Conservation (phyloP, 2,797 vertebrate genomes). For the Propithecus perrieri region DNA sequence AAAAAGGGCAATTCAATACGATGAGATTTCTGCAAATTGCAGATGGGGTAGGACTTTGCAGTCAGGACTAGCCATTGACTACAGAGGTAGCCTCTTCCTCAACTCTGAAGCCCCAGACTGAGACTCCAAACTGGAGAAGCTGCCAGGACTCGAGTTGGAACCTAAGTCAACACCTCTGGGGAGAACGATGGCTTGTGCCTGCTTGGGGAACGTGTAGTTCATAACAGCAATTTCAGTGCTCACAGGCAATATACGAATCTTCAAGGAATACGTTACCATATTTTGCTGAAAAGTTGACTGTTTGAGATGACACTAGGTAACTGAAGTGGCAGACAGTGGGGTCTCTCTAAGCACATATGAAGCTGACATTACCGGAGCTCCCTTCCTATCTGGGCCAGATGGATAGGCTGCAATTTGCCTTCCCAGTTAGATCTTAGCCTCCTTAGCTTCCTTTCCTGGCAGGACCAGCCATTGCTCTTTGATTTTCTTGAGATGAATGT, state of each 20-base stretch:
- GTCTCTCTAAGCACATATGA: neutral
- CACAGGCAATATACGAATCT: neutral
- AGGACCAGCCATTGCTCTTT: neutral
- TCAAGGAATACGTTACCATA: neutral
- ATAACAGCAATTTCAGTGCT: neutral
- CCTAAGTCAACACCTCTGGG: neutral
- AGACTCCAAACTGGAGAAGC: fast-evolving
- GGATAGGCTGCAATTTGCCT: neutral
- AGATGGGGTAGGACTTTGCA: neutral
- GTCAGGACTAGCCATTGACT: too few species aligned
- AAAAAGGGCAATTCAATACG: neutral
- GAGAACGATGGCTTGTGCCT: fast-evolving
- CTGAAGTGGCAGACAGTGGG: neutral
- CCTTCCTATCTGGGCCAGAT: fast-evolving
- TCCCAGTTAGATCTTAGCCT: neutral
- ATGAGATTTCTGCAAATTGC: neutral
- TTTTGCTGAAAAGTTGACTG: neutral
- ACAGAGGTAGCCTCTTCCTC: neutral
- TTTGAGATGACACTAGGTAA: neutral
- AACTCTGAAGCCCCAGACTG: neutral
- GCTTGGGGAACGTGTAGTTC: too few species aligned
- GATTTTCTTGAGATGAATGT: neutral
- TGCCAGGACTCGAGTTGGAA: neutral
- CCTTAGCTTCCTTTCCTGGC: neutral
- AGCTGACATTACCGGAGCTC: fast-evolving